Evolutionary conservation across 2,113 vertebrate genomes (phyloP), one percentile per base, ranked within the genome.

Genomic region (Mesitornis unicolor): DNA sequence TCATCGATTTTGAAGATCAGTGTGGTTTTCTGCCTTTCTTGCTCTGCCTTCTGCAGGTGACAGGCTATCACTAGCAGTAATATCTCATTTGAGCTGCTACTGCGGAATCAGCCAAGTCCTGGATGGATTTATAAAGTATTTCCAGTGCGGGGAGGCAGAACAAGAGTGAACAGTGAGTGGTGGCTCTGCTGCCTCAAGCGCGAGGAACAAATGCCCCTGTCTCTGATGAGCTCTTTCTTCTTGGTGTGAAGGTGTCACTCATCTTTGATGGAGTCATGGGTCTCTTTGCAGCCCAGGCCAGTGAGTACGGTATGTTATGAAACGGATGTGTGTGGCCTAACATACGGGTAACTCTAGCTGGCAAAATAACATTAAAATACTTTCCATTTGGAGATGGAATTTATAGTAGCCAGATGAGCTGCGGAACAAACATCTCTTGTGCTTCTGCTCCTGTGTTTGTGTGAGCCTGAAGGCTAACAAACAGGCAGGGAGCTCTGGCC

Each of bases 301-400:
- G 35, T 1, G 75, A 59, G 83, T 7, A 50, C 78, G 60, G 38
- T 64, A 63, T 65, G 60, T 93, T 89, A n/a, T 60, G 85, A 90
- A 97, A 89, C 0, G 7, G 83, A 93, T 89, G 83, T 88, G 95
- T 96, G 95, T 95, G 95, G 95, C 93, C 93, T 54, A 84, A 89
- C 76, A 77, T 90, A 95, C 56, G 90, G 92, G 96, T 93, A 84
- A 94, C 65, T 95, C 92, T 92, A 89, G 82, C 76, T 3, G 51
- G 79, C 88, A 78, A 92, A 96, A 90, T 89, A 93, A 68, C 79
- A 89, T 90, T 92, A 90, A 94, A 96, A 96, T 96, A 96, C 88
- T 96, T 96, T 96, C 93, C 96, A 45, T 95, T 97, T 90, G 92
- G 90, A 94, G 92, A 92, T 71, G 93, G 93, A 96, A 96, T 96